These are phyloP conservation scores for Hyalella azteca DNA, from an alignment of 2,888 invertebrate genomes.

Conservation along the genomic window DNA sequence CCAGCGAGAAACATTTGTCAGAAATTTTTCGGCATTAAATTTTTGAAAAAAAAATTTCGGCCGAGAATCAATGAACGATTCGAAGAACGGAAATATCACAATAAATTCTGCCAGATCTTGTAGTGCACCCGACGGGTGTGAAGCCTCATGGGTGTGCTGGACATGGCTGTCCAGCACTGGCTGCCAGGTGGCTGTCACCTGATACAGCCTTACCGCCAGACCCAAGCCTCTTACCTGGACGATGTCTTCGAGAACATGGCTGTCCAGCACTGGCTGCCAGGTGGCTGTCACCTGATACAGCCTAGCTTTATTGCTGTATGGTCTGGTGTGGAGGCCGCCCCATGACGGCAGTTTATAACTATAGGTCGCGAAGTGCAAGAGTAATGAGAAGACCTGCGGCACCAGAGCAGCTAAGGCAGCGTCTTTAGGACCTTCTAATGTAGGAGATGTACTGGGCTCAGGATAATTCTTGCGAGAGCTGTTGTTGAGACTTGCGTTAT, in stretches of 20 bases:
- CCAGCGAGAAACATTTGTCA: too few species aligned
- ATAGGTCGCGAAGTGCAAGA: constrained; percentile 51
- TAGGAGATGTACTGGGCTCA: background rate
- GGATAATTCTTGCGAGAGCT: too few species aligned
- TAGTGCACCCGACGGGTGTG: too few species aligned
- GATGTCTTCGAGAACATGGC: constrained; percentile 81
- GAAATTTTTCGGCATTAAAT: too few species aligned
- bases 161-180: constrained; percentile 73
- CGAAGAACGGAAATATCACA: too few species aligned
- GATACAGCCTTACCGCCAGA: constrained; percentile 77
- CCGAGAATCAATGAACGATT: too few species aligned
- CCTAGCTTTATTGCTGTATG: constrained; percentile 48
- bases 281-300: constrained; percentile 75
- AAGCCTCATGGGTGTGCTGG: too few species aligned
- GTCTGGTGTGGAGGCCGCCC: constrained; percentile 56
- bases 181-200: constrained; percentile 73
- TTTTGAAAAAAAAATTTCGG: too few species aligned
- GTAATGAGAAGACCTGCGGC: constrained; percentile 50
- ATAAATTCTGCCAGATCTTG: too few species aligned
- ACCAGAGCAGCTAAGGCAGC: constrained; percentile 46
- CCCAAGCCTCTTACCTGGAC: constrained; percentile 82
- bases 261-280: background rate
- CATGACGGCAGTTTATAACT: constrained; percentile 53
- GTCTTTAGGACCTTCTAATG: background rate
- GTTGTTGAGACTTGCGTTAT: background rate